Conservation (phyloP, 1,140 invertebrate genomes). For the Goniozus legneri region DNA sequence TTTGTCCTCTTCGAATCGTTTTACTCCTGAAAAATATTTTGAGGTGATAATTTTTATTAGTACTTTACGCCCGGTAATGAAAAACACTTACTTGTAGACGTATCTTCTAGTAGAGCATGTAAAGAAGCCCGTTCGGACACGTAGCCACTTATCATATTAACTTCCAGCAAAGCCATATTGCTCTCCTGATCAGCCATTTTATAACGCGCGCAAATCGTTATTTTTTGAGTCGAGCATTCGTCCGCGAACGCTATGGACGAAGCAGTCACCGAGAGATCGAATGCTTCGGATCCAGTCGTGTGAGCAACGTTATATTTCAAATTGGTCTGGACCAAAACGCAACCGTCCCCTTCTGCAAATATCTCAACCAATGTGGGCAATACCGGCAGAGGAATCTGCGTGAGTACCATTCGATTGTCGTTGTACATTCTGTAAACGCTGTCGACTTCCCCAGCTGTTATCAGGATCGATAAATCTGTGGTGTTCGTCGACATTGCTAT, state of each 20-base stretch:
- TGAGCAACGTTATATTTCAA: constrained; percentile 54
- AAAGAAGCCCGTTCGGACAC: constrained; percentile 55
- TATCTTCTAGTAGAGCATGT: constrained; percentile 47
- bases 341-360: constrained; percentile 58
- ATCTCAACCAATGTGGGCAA: constrained; percentile 52
- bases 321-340: constrained; percentile 60
- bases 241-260: constrained; percentile 35
- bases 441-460: constrained; percentile 42
- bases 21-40: constrained; percentile 50
- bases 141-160: constrained; percentile 66
- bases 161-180: constrained; percentile 66
- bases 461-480: constrained; percentile 43
- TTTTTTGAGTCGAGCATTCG: constrained; percentile 42
- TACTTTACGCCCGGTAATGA: neutral
- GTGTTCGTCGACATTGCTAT: constrained; percentile 36
- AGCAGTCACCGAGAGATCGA: constrained; percentile 41
- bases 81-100: constrained; percentile 48
- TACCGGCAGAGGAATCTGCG: constrained; percentile 43
- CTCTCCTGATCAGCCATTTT: constrained; percentile 50
- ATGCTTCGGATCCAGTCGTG: constrained; percentile 46
- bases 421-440: constrained; percentile 42
- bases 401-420: constrained; percentile 51
- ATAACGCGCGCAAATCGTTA: constrained; percentile 46
- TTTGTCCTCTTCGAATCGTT: constrained; percentile 55
- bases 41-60: constrained; percentile 7